Evolutionary conservation across 2,888 invertebrate species (phyloP).

Genomic region (Drosophila infuscata): DNA sequence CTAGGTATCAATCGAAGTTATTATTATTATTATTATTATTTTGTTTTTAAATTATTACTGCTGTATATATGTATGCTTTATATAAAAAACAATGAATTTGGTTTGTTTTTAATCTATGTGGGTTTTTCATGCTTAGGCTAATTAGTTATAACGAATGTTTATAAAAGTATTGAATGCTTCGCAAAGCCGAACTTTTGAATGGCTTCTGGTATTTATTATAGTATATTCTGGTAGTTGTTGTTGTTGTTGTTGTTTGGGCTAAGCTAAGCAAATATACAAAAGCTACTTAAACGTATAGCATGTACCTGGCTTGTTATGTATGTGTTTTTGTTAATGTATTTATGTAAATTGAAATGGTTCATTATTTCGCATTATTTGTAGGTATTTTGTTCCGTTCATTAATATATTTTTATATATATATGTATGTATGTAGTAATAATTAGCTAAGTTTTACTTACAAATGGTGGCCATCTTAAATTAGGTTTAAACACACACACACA

Average conservation of each 20-base stretch:
- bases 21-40: constrained; percentile 14
- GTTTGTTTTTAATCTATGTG: constrained; percentile 31
- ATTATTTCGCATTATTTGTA: constrained; percentile 42
- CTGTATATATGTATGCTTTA: constrained; percentile 37
- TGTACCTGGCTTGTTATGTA: constrained; percentile 49
- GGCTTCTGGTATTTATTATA: constrained; percentile 15
- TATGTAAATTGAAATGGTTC: constrained; percentile 60
- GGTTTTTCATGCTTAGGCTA: constrained; percentile 26
- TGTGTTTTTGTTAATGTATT: constrained; percentile 23
- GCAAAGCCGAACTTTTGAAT: constrained; percentile 51
- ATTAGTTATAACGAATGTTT: constrained; percentile 57
- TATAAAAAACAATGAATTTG: constrained; percentile 64
- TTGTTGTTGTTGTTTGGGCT: constrained; percentile 47
- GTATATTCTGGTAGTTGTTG: constrained; percentile 8
- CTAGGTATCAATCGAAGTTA: constrained; percentile 66
- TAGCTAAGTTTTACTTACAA: constrained; percentile 73
- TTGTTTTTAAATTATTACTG: constrained; percentile 2
- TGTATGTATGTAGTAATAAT: constrained; percentile 30
- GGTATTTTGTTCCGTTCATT: constrained; percentile 57
- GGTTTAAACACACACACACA: constrained; percentile 24
- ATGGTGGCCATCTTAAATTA: constrained; percentile 74
- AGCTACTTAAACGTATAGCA: constrained; percentile 75
- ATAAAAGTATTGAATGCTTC: constrained; percentile 63
- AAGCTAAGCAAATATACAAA: constrained; percentile 80
- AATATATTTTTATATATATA: constrained; percentile 36